These are phyloP conservation scores for Sesia bembeciformis DNA, from an alignment of 2,888 invertebrate species.

Conservation along the genomic window DNA sequence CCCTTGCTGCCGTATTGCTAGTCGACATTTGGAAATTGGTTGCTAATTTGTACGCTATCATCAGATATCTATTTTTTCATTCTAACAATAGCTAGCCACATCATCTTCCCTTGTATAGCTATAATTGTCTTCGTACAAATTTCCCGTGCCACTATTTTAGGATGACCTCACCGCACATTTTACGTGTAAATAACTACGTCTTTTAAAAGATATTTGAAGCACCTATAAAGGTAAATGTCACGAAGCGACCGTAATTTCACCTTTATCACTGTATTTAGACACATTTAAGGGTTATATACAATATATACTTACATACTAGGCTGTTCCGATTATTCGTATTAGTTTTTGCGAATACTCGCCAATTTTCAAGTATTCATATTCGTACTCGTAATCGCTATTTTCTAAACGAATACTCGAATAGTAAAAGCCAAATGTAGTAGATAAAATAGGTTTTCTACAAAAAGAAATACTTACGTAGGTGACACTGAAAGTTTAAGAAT, in stretches of 20 bases:
- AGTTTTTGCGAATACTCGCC: too few species aligned
- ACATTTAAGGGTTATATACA: too few species aligned
- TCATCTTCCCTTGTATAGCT: conserved; percentile 32
- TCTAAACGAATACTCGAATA: too few species aligned
- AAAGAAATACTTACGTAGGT: too few species aligned
- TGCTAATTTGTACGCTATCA: conserved; percentile 7
- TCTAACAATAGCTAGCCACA: conserved; percentile 28
- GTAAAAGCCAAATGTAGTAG: too few species aligned
- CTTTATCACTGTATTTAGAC: too few species aligned
- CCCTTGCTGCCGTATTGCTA: conserved; percentile 57
- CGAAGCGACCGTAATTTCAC: conserved; percentile 16
- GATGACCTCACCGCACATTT: conserved; percentile 46
- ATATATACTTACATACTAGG: too few species aligned
- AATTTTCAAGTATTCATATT: conserved; percentile 4
- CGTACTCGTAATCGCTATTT: too few species aligned
- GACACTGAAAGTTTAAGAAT: too few species aligned
- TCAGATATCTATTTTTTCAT: conserved; percentile 8
- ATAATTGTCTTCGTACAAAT: conserved; percentile 25
- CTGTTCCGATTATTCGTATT: too few species aligned
- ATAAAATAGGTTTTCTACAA: too few species aligned
- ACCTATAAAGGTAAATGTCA: conserved; percentile 42
- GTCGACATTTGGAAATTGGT: conserved; percentile 30
- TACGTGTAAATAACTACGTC: conserved; percentile 33
- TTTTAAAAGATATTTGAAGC: conserved; percentile 34
- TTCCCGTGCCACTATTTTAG: conserved; percentile 40